phyloP scores from a whole-genome alignment of 2,888 invertebrate genomes.

The Chalcosyrphus nemorum region DNA sequence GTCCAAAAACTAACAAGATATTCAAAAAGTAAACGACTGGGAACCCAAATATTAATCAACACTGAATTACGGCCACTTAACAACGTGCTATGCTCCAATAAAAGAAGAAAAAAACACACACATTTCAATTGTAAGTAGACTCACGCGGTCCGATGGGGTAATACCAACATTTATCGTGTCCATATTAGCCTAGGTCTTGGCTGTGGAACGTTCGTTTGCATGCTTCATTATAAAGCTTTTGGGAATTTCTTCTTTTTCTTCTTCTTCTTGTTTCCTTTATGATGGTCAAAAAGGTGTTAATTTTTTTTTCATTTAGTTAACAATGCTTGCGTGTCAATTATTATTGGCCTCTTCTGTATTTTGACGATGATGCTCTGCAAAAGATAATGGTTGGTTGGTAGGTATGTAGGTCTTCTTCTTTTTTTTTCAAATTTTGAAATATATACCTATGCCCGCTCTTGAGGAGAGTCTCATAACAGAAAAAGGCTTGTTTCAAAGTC shows the following conservation, averaged over 20 bases:
- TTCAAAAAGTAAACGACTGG: not conserved
- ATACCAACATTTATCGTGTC: not conserved
- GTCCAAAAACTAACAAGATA: not conserved
- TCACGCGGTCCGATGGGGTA: slow-evolving; percentile 4
- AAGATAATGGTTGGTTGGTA: not conserved
- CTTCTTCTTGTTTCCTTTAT: not conserved
- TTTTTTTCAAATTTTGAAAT: slow-evolving; percentile 3
- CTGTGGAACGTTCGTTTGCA: not conserved
- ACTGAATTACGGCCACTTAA: slow-evolving; percentile 14
- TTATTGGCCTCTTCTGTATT: slow-evolving; percentile 6
- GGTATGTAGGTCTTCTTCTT: not conserved
- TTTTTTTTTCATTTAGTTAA: slow-evolving; percentile 8
- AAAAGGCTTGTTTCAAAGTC: not conserved
- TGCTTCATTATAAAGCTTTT: not conserved
- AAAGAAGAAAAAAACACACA: not conserved
- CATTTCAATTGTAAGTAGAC: slow-evolving; percentile 4
- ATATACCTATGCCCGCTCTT: not conserved
- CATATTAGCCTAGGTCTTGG: slow-evolving; percentile 16
- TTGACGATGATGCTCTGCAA: no score
- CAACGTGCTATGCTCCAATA: slow-evolving; percentile 18
- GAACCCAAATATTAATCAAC: slow-evolving; percentile 32
- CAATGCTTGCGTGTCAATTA: slow-evolving; percentile 9
- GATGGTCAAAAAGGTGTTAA: slow-evolving; percentile 35
- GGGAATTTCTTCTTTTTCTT: no score
- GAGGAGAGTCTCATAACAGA: slow-evolving; percentile 1